A percentile compares a stretch with the other conserved stretches of the same genome.
phyloP scores from a whole-genome alignment of 2,113 vertebrate species.

The Axis porcinus region DNA sequence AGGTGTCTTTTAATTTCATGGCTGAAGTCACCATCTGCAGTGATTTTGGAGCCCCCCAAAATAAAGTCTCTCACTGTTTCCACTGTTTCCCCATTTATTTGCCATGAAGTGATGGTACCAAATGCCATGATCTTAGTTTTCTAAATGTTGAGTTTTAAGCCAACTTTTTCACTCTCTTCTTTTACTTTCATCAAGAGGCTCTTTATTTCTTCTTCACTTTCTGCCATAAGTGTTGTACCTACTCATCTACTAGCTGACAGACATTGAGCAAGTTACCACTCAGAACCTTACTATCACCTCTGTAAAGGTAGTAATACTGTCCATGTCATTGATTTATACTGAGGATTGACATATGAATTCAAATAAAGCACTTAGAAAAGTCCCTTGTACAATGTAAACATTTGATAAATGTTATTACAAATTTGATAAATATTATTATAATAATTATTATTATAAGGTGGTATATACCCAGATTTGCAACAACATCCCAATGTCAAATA shows the following conservation, averaged over 20 bases:
- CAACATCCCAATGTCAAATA: neutral
- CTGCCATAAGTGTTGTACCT: neutral
- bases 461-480: neutral
- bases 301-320: neutral
- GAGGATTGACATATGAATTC: neutral
- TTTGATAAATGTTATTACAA: neutral
- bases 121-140: neutral
- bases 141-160: neutral
- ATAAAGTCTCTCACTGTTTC: neutral
- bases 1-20: neutral
- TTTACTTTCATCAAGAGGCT: neutral
- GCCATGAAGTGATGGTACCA: neutral
- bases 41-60: neutral
- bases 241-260: neutral
- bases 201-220: neutral
- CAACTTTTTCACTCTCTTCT: neutral
- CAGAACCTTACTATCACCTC: neutral
- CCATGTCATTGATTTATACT: neutral
- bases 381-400: neutral
- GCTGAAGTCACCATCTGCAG: neutral
- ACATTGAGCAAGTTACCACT: neutral
- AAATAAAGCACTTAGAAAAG: neutral
- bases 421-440: neutral
- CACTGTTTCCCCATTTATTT: neutral
- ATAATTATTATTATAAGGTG: neutral